Percentiles rank a stretch among this genome's conserved stretches.
Conservation (phyloP, 2,888 invertebrate species). For the Polydrusus tereticollis region DNA sequence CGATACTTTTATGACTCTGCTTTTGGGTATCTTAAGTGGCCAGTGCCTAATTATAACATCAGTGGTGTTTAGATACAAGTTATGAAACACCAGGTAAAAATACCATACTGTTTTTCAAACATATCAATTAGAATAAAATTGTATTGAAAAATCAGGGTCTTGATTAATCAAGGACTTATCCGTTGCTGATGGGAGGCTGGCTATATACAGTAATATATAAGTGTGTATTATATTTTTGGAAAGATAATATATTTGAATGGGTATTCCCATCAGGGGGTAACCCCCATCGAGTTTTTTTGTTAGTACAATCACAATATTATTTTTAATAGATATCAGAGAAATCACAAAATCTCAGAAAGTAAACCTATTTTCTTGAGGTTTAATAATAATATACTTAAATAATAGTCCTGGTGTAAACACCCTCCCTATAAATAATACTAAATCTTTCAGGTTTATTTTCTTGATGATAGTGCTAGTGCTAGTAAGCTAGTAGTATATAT, state of each 20-base stretch:
- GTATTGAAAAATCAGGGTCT: background rate
- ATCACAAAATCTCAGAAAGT: too few species aligned
- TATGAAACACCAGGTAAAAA: conserved; percentile 42
- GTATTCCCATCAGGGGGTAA: background rate
- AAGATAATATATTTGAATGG: background rate
- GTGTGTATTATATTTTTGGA: background rate
- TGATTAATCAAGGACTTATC: conserved; percentile 25
- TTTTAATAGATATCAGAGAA: too few species aligned
- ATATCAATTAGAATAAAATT: conserved; percentile 13
- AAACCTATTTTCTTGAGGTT: too few species aligned
- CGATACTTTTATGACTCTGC: background rate
- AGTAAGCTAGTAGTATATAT: too few species aligned
- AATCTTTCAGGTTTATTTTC: too few species aligned
- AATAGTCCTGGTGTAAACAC: too few species aligned
- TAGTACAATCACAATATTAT: too few species aligned
- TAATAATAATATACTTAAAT: too few species aligned
- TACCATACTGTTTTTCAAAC: too few species aligned
- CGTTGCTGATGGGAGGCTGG: conserved; percentile 5
- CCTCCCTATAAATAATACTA: too few species aligned
- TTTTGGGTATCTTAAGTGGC: background rate
- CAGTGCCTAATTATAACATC: conserved; percentile 17
- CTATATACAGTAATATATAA: background rate
- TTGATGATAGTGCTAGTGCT: too few species aligned
- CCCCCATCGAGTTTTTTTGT: background rate
- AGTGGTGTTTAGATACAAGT: conserved; percentile 25